These are phyloP conservation scores for Leptarthrus brevirostris DNA, from an alignment of 2,888 invertebrate species.

Conservation along the genomic window DNA sequence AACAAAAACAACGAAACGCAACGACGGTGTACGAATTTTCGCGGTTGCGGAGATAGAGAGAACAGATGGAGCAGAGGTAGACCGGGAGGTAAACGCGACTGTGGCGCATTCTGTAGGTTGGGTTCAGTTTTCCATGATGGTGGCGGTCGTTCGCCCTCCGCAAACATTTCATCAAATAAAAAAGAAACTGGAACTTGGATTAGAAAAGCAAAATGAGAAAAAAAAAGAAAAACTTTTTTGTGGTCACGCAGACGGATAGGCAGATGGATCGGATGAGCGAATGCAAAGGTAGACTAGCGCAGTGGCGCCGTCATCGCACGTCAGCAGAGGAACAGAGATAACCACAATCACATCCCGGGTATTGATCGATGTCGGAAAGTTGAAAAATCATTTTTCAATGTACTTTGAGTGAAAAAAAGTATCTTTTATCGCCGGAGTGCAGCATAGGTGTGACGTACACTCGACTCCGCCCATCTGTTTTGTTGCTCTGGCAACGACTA, in stretches of 20 bases:
- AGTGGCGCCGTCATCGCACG: neutral
- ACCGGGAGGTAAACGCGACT: conserved; percentile 18
- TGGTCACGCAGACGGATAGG: conserved; percentile 13
- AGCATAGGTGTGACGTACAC: neutral
- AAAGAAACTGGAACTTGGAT: neutral
- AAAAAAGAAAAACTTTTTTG: conserved; percentile 13
- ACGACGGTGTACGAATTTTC: conserved; percentile 28
- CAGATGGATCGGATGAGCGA: neutral
- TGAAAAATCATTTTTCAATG: conserved; percentile 40
- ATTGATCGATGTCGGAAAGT: conserved; percentile 47
- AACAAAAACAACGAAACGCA: conserved; percentile 39
- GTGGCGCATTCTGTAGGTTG: conserved; percentile 43
- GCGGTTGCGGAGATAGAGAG: conserved; percentile 27
- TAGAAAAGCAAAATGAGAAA: neutral
- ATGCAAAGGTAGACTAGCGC: neutral
- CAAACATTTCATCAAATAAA: neutral
- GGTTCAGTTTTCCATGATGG: conserved; percentile 24
- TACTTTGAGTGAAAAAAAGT: neutral
- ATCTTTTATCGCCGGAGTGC: neutral
- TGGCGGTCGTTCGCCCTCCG: conserved; percentile 12
- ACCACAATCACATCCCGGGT: conserved; percentile 14
- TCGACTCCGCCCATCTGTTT: conserved; percentile 10
- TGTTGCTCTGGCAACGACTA: conserved; percentile 48
- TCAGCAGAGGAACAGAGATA: conserved; percentile 5
- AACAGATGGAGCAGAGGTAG: neutral